Conservation (phyloP, 2,113 vertebrate species). For the Corythoichthys haematopterus region DNA sequence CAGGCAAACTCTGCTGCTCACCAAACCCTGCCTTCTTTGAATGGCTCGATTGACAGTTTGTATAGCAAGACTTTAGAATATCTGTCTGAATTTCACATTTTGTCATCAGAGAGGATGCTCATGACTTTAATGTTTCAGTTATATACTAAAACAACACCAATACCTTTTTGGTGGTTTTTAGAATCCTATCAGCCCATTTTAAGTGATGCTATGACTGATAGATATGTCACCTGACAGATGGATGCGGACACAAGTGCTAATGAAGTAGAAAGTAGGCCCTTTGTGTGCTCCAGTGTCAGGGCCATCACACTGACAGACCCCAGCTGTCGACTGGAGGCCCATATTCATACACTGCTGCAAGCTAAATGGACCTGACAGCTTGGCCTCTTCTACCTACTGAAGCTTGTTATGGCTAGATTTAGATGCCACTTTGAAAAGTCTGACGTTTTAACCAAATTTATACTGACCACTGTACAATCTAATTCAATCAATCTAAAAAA, state of each 20-base stretch:
- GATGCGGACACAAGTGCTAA: constrained; percentile 55
- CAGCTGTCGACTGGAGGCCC: constrained; percentile 53
- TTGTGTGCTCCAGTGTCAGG: constrained; percentile 39
- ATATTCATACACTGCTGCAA: constrained; percentile 20
- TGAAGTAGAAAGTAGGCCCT: constrained; percentile 55
- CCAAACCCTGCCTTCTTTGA: neutral
- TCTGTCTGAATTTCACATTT: constrained; percentile 36
- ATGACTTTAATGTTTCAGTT: constrained; percentile 32
- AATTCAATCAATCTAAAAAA: neutral
- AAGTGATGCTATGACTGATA: constrained; percentile 30
- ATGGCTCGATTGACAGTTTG: constrained; percentile 62
- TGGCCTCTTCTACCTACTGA: constrained; percentile 27
- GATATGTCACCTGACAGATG: constrained; percentile 58
- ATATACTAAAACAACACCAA: no score
- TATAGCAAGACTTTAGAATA: constrained; percentile 48
- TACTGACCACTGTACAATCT: neutral
- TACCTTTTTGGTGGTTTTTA: neutral
- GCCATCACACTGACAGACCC: constrained; percentile 41
- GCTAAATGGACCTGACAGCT: constrained; percentile 46
- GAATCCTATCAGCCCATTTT: neutral
- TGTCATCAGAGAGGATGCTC: constrained; percentile 21
- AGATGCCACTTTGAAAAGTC: constrained; percentile 16
- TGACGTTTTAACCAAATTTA: constrained; percentile 26
- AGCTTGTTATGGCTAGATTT: constrained; percentile 35
- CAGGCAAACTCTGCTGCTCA: neutral